Evolutionary conservation across 2,113 vertebrate species (phyloP), one percentile per base, ranked within the genome.

Genomic region (Sterrhoptilus dennistouni): DNA sequence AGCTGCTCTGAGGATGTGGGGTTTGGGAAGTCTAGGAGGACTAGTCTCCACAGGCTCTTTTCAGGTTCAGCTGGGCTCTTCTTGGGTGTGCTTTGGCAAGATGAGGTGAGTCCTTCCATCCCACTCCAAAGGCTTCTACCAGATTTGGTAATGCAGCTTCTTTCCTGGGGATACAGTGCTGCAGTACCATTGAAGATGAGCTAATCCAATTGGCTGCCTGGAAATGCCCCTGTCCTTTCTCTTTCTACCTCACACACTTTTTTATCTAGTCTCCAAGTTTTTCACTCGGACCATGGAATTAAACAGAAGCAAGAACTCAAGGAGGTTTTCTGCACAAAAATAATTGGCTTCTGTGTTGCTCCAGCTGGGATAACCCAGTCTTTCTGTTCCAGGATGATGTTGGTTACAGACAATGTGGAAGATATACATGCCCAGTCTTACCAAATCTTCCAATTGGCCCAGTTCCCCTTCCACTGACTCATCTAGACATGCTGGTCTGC

Each of bases 401-500:
- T 93, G 83, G 86, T 95, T 83, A 42, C 71, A 88, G 85, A 69
- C 45, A 80, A 69, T 50, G 90, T 86, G 91, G 82, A 81, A 90
- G 90, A 88, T 80, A 7, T 2, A 80, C 35, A 35, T 92, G 88
- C 79, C 90, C 83, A 83, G 85, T 50, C 50, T 93, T 74, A 92
- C 75, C 90, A 95, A 86, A 92, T 76, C 83, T 92, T 94, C 93
- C 89, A 95, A 12, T 59, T 96, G 92, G 88, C 88, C 59, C 33
- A 6, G 33, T 59, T 97, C 35, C 83, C 83, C 54, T 8, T 42
- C 16, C 64, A 54, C 35, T 95, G 94, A 90, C 68, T 96, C 94
- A 95, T 80, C 38, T 71, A 90, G 71, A 59, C 68, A 36, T 33
- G 42, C 38, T 88, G 76, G 54, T 88, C 54, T 77, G 50, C 59